Evolutionary conservation across 2,888 invertebrate genomes (phyloP).

Genomic region (Merodon equestris): DNA sequence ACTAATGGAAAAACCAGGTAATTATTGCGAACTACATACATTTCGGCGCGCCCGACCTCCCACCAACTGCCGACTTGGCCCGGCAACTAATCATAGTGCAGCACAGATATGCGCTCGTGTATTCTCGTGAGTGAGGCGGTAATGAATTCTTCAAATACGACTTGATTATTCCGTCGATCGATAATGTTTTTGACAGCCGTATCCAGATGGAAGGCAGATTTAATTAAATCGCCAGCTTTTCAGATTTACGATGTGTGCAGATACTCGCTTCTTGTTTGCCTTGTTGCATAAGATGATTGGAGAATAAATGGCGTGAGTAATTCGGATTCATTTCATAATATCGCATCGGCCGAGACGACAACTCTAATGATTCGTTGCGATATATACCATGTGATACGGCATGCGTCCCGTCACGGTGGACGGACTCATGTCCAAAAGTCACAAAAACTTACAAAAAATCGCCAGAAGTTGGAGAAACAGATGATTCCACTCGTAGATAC

Average conservation of each 20-base stretch:
- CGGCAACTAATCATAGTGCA: no score
- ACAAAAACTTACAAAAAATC: constrained; percentile 1
- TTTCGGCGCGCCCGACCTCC: no score
- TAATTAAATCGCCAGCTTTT: constrained; percentile 25
- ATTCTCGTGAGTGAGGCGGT: not conserved
- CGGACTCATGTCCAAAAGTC: constrained; percentile 16
- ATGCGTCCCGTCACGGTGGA: constrained; percentile 40
- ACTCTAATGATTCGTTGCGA: constrained; percentile 43
- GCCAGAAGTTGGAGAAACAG: constrained; percentile 14
- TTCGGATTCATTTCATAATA: constrained; percentile 12
- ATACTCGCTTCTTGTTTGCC: not conserved
- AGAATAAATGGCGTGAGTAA: not conserved
- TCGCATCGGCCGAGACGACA: constrained; percentile 25
- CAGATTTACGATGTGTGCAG: not conserved
- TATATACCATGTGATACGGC: constrained; percentile 10
- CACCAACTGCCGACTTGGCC: no score
- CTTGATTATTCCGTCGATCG: constrained; percentile 23
- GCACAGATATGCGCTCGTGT: no score
- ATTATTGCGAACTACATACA: no score
- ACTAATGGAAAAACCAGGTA: no score
- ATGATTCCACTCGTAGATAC: constrained; percentile 23
- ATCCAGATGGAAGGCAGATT: constrained; percentile 33
- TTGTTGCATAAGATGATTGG: no score
- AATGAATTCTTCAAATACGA: constrained; percentile 22
- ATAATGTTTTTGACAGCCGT: constrained; percentile 32